Evolutionary conservation across 2,113 vertebrate species (phyloP).

Genomic region (Ranitomeya imitator): DNA sequence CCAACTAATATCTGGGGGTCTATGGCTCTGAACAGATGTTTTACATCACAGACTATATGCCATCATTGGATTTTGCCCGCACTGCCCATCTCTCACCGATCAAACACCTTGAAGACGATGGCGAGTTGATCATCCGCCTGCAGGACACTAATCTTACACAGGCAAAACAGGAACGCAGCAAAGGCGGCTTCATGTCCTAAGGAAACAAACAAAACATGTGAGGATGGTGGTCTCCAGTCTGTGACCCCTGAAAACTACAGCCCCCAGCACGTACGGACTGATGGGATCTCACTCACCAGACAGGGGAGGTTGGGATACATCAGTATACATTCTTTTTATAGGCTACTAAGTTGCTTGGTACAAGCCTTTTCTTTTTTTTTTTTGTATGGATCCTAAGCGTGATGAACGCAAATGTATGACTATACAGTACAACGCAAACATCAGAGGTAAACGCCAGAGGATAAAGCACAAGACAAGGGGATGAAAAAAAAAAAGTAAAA

Average conservation of each 20-base stretch:
- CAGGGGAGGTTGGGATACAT: too few species aligned
- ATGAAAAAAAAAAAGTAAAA: not conserved
- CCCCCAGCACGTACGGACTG: not conserved
- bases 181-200: slow-evolving; percentile 95
- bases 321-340: too few species aligned
- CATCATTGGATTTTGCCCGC: not conserved
- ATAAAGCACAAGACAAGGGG: not conserved
- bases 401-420: too few species aligned
- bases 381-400: too few species aligned
- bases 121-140: slow-evolving; percentile 88
- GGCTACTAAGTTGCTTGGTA: too few species aligned
- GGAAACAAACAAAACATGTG: slow-evolving; percentile 16
- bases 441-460: too few species aligned
- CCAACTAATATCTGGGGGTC: too few species aligned
- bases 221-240: not conserved
- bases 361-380: too few species aligned
- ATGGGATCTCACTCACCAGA: too few species aligned
- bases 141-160: slow-evolving; percentile 92
- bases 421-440: too few species aligned
- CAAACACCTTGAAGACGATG: slow-evolving; percentile 91
- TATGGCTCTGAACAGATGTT: too few species aligned
- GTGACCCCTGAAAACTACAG: not conserved
- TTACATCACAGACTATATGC: not conserved
- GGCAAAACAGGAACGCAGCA: slow-evolving; percentile 93
- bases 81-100: slow-evolving; percentile 75